Conservation (phyloP, 2,797 vertebrate genomes). For the Distichodus sexfasciatus region DNA sequence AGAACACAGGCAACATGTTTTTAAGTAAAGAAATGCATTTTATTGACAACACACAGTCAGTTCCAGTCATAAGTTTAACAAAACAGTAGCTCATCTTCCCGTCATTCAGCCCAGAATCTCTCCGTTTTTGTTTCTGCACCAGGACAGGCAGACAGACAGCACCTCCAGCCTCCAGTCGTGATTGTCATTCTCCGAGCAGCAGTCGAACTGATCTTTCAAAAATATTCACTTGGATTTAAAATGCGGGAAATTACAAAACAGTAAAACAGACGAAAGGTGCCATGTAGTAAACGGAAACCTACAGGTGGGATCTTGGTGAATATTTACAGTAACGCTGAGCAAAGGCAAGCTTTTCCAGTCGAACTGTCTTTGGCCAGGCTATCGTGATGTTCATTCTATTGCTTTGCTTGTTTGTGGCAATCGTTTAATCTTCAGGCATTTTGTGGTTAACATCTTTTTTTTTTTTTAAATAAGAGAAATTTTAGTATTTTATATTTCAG, state of each 20-base stretch:
- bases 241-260: constrained; percentile 54
- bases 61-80: constrained; percentile 62
- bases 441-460: too few relatives aligned
- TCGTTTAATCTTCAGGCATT: neutral
- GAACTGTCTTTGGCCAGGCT: neutral
- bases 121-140: constrained; percentile 1
- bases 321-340: constrained; percentile 56
- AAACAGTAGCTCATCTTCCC: constrained; percentile 43
- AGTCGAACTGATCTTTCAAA: constrained; percentile 28
- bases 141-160: constrained; percentile 51
- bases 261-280: constrained; percentile 52
- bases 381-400: neutral
- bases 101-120: constrained; percentile 27
- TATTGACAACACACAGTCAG: constrained; percentile 66
- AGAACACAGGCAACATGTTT: neutral
- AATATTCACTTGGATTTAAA: constrained; percentile 33
- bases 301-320: constrained; percentile 48
- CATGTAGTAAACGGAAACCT: constrained; percentile 17
- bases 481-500: neutral
- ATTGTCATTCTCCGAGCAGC: constrained; percentile 64
- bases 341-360: neutral
- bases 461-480: too few relatives aligned
- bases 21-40: constrained; percentile 68
- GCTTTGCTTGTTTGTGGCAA: neutral
- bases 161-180: constrained; percentile 51